phyloP scores from a whole-genome alignment of 2,888 invertebrate species.

The Mesorhabditis belari region DNA sequence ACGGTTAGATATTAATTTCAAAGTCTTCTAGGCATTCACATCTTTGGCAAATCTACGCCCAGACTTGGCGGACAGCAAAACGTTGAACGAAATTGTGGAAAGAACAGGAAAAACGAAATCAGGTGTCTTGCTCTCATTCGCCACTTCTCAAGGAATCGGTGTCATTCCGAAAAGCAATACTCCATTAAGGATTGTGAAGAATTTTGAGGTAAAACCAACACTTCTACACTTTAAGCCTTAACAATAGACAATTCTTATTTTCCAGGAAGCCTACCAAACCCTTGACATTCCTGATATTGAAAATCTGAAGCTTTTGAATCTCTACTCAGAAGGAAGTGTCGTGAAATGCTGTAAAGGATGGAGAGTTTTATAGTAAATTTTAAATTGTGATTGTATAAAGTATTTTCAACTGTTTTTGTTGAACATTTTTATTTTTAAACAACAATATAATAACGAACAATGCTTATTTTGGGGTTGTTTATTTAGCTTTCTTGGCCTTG shows the following conservation, averaged over 20 bases:
- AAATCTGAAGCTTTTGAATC: neutral
- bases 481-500: constrained; percentile 51
- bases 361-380: too few species aligned
- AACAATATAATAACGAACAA: neutral
- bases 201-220: neutral
- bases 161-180: neutral
- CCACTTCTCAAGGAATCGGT: neutral
- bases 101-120: neutral
- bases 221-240: too few species aligned
- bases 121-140: neutral
- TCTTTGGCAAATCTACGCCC: neutral
- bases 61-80: neutral
- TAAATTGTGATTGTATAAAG: neutral
- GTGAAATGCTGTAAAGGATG: neutral
- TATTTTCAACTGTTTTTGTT: neutral
- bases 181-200: neutral
- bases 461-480: constrained; percentile 13
- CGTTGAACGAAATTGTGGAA: neutral
- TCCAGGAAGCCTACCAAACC: neutral
- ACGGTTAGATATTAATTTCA: neutral
- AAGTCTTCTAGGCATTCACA: neutral
- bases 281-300: neutral
- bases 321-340: neutral
- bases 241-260: neutral
- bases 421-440: neutral